Base-by-base conservation (phyloP, 2,888 invertebrate species). In the Synanthedon formicaeformis region DNA sequence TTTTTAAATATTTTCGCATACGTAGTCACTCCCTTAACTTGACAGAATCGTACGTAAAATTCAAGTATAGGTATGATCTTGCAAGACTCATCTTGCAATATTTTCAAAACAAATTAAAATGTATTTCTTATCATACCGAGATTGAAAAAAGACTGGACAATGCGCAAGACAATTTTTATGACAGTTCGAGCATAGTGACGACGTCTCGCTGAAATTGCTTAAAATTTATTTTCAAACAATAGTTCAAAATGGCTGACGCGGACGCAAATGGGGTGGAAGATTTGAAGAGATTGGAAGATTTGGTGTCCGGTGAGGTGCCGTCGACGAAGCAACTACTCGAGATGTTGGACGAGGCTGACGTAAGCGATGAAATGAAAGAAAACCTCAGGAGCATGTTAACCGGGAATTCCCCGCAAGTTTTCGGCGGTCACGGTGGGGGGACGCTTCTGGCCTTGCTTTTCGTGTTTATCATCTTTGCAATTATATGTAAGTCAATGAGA, bases 291-390 rank as follows among this genome's bases (percentile, higher is more conserved):
- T 57, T 81, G 0, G 73, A 81, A 2, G 72, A 78, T 1, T 51
- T 81, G n/a, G 56, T 79, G 18, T 65, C 79, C 11, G 71, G 77
- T 50, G 71, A 73, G n/a, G 71, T 81, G 54, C 77, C 90, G 55
- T 91, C 91, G 0, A 84, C 89, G 1, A 90, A 91, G 23, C 87
- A 91, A 48, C 66, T 92, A 1, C 64, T 92, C 56, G 86, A 89
- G 49, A 73, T 91, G 70, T 73, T 92, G 18, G 89, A 92, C 16
- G 70, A 81, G 0, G 83, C 91, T 62, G 90, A 89, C 2, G 66
- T 93, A 2, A 78, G 88, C 51, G 92, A 92, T 4, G 90, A 91
- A 18, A 89, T 91, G 52, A 91, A 89, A 58, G 89, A 89, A n/a
- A 87, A 80, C 52, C 62, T 93, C 16, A 86, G 81, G 53, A 79